Percentiles rank a stretch among this genome's conserved stretches.
These are phyloP conservation scores for Drosophila mayaguana DNA, from an alignment of 2,888 invertebrate species.

Conservation along the genomic window DNA sequence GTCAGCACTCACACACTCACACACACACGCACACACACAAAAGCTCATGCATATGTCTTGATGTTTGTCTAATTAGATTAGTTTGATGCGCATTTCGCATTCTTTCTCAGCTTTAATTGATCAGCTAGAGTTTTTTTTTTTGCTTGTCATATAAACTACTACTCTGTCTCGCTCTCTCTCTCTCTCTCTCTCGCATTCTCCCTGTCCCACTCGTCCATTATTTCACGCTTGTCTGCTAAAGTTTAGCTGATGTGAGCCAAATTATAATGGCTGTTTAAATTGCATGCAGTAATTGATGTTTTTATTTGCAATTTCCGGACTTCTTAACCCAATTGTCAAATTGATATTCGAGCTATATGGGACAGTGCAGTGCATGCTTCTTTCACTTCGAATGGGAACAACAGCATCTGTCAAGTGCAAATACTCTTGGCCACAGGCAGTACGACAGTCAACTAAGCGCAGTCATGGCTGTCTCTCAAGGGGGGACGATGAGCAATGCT, in stretches of 20 bases:
- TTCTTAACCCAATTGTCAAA: conserved; percentile 33
- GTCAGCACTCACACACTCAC: conserved; percentile 31
- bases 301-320: conserved; percentile 21
- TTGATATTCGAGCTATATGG: conserved; percentile 14
- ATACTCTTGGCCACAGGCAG: conserved; percentile 24
- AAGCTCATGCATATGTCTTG: conserved; percentile 13
- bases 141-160: conserved; percentile 33
- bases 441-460: background rate
- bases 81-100: conserved; percentile 64
- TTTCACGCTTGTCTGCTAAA: background rate
- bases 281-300: conserved; percentile 19
- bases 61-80: conserved; percentile 77
- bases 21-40: conserved; percentile 17
- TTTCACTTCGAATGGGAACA: conserved; percentile 50
- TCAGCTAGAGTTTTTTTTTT: conserved; percentile 21
- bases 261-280: conserved; percentile 10
- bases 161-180: too few relatives aligned
- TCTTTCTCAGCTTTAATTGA: conserved; percentile 41
- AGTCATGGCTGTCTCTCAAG: background rate
- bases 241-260: conserved; percentile 1
- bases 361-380: conserved; percentile 28
- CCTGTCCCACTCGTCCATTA: background rate
- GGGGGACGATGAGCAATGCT: background rate
- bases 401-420: conserved; percentile 33
- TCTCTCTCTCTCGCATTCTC: background rate